phyloP scores from a whole-genome alignment of 1,140 invertebrate species.

The Drosophila watanabei region DNA sequence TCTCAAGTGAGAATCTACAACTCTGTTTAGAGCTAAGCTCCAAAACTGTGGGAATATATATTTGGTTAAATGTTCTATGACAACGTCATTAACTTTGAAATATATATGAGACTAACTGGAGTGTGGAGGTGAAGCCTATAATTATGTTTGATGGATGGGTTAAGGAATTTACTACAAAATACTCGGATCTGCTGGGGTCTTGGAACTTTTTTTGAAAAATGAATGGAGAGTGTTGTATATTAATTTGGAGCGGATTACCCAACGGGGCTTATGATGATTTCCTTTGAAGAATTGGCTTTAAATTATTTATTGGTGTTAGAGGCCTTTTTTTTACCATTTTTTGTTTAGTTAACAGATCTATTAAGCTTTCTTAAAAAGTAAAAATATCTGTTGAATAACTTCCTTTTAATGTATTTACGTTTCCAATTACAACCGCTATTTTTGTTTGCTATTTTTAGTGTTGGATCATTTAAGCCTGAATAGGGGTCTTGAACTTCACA shows the following conservation, averaged over 20 bases:
- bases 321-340: neutral
- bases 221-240: conserved; percentile 8
- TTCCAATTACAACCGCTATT: neutral
- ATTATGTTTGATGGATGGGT: conserved; percentile 37
- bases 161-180: conserved; percentile 34
- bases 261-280: neutral
- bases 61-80: conserved; percentile 48
- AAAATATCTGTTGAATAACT: neutral
- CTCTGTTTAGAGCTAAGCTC: conserved; percentile 24
- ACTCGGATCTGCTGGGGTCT: neutral
- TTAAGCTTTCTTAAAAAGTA: neutral
- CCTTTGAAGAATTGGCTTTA: neutral
- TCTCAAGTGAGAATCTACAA: conserved; percentile 35
- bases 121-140: conserved; percentile 47
- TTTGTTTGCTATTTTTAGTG: neutral
- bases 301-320: neutral
- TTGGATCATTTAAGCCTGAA: neutral
- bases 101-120: conserved; percentile 36
- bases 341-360: neutral
- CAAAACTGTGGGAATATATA: conserved; percentile 48
- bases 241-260: conserved; percentile 6
- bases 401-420: neutral
- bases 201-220: conserved; percentile 2
- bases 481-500: conserved; percentile 16
- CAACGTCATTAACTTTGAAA: conserved; percentile 60